A percentile compares a stretch with the other conserved stretches of the same genome.
Evolutionary conservation across 2,113 vertebrate genomes (phyloP).

Genomic region (Coptodon bakossiorum): DNA sequence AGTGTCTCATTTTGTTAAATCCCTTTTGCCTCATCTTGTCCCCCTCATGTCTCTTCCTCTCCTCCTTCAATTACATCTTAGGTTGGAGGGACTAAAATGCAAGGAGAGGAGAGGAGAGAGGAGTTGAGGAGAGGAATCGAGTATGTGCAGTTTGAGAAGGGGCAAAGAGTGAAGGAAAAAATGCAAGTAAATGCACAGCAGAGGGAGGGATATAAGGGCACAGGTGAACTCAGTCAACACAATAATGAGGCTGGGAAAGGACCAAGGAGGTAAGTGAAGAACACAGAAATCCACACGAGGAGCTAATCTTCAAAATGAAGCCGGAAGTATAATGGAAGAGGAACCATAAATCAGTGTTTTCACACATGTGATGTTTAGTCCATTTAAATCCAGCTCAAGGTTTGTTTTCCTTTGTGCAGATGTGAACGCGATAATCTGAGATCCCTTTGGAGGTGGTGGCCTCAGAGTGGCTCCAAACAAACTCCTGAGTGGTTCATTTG

Average conservation of each 20-base stretch:
- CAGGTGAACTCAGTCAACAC: not conserved
- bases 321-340: fast-evolving
- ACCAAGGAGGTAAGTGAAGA: not conserved
- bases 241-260: not conserved
- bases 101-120: not conserved
- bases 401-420: not conserved
- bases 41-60: not conserved
- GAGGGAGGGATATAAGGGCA: not conserved
- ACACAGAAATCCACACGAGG: not conserved
- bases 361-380: not conserved
- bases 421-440: not conserved
- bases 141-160: fast-evolving
- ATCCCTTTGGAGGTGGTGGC: not conserved
- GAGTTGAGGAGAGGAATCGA: not conserved
- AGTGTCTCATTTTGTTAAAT: not conserved
- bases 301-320: not conserved
- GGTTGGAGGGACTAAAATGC: not conserved
- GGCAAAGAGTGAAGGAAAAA: not conserved
- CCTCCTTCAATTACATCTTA: not conserved
- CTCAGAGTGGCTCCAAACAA: not conserved
- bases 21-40: not conserved
- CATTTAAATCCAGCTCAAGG: fast-evolving
- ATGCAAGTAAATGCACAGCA: not conserved
- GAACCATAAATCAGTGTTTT: not conserved
- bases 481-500: not conserved